A percentile compares a stretch with the other conserved stretches of the same genome.
Evolutionary conservation across 2,888 invertebrate genomes (phyloP).

Genomic region (Melanargia galathea): DNA sequence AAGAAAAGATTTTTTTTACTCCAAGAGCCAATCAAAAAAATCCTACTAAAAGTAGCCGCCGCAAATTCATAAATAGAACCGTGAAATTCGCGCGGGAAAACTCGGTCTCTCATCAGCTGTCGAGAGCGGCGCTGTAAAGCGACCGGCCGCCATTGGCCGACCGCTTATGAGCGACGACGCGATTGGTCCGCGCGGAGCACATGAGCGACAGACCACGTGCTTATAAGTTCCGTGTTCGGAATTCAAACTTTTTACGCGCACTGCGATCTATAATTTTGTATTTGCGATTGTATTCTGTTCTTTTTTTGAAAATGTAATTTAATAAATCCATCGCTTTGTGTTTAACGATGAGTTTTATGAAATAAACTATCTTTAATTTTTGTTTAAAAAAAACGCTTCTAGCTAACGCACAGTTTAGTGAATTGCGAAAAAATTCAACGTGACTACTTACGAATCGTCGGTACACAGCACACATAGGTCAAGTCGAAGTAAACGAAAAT

Average conservation of each 20-base stretch:
- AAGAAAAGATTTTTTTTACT: not conserved
- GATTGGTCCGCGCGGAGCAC: constrained; percentile 57
- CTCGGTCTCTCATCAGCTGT: constrained; percentile 74
- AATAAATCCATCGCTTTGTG: not conserved
- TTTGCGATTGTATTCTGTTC: not conserved
- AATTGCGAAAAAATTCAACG: not conserved
- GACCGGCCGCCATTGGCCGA: constrained; percentile 67
- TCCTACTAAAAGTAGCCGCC: not conserved
- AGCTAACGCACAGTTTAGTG: not conserved
- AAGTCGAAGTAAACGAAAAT: constrained; percentile 7
- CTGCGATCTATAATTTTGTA: not conserved
- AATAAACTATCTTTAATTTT: not conserved
- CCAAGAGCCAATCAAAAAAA: not conserved
- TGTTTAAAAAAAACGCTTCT: not conserved
- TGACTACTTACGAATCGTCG: constrained; percentile 46
- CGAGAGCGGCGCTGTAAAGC: constrained; percentile 69
- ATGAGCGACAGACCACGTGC: constrained; percentile 79
- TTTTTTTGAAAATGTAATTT: not conserved
- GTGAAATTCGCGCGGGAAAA: constrained; percentile 37
- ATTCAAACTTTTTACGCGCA: constrained; percentile 64
- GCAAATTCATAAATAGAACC: constrained; percentile 1
- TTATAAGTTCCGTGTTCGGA: constrained; percentile 71
- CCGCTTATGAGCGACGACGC: constrained; percentile 69
- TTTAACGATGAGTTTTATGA: not conserved
- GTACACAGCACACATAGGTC: constrained; percentile 21